phyloP scores from a whole-genome alignment of 2,113 vertebrate genomes.

The Triplophysa tibetana region DNA sequence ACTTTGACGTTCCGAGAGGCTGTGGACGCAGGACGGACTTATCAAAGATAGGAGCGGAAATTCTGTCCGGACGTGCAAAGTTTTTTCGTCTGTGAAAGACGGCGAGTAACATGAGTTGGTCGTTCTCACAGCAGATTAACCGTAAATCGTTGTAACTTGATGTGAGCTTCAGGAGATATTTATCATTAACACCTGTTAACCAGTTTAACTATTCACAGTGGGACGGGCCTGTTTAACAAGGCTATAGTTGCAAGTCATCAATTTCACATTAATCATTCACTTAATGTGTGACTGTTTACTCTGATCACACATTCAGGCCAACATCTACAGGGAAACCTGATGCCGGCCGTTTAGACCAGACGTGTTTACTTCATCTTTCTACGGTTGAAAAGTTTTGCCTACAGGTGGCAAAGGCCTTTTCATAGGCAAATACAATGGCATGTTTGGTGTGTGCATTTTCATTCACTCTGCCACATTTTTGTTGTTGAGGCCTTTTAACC shows the following conservation, averaged over 20 bases:
- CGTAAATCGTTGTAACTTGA: slow-evolving; percentile 21
- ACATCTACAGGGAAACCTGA: not conserved
- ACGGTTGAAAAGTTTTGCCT: slow-evolving; percentile 27
- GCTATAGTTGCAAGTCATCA: slow-evolving; percentile 26
- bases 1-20: slow-evolving; percentile 14
- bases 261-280: slow-evolving; percentile 36
- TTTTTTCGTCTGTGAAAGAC: slow-evolving; percentile 8
- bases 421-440: not conserved
- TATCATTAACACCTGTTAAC: slow-evolving; percentile 45
- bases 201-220: slow-evolving; percentile 43
- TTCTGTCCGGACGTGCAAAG: not conserved
- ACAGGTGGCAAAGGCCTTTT: slow-evolving; percentile 16
- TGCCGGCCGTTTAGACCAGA: not conserved
- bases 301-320: slow-evolving; percentile 21
- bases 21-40: not conserved
- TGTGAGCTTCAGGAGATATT: slow-evolving; percentile 30
- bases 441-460: not conserved
- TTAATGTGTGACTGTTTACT: slow-evolving; percentile 22
- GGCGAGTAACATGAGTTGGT: slow-evolving; percentile 27
- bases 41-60: not conserved
- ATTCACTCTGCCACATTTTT: too few species aligned
- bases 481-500: too few species aligned
- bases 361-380: not conserved
- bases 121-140: slow-evolving; percentile 43
- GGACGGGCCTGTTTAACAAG: slow-evolving; percentile 8